Percentiles rank a stretch among this genome's conserved stretches.
phyloP scores from a whole-genome alignment of 2,113 vertebrate genomes.

The Panurus biarmicus region DNA sequence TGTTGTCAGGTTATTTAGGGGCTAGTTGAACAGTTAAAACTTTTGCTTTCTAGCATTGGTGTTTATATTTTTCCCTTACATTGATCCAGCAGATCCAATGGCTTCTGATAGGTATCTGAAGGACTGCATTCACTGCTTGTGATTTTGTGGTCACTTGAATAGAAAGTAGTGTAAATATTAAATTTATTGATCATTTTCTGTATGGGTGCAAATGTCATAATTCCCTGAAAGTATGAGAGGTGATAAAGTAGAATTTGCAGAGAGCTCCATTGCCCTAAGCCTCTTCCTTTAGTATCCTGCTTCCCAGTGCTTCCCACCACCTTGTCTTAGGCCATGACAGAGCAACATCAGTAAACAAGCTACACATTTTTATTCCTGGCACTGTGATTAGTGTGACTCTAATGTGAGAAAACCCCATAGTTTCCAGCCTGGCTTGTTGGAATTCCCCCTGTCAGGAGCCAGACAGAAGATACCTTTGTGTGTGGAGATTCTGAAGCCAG shows the following conservation, averaged over 20 bases:
- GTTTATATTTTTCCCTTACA: not conserved
- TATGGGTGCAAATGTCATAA: not conserved
- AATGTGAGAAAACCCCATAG: not conserved
- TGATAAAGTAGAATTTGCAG: not conserved
- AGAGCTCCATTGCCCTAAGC: not conserved
- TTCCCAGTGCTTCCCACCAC: not conserved
- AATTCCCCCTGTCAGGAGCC: not conserved
- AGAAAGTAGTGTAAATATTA: not conserved
- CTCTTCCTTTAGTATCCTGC: not conserved
- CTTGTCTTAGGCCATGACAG: not conserved
- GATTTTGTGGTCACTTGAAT: not conserved
- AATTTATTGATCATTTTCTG: not conserved
- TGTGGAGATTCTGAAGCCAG: not conserved
- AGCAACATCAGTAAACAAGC: not conserved
- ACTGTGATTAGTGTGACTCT: not conserved
- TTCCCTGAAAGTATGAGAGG: not conserved
- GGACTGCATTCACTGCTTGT: not conserved
- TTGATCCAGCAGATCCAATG: not conserved
- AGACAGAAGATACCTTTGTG: not conserved
- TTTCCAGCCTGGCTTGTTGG: not conserved
- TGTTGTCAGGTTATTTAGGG: not conserved
- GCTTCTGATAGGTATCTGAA: not conserved
- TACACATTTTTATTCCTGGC: not conserved
- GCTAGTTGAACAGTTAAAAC: not conserved
- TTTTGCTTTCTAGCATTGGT: not conserved